These are phyloP conservation scores for Lepilemur septentrionalis DNA, from an alignment of 2,797 vertebrate genomes.

Conservation along the genomic window DNA sequence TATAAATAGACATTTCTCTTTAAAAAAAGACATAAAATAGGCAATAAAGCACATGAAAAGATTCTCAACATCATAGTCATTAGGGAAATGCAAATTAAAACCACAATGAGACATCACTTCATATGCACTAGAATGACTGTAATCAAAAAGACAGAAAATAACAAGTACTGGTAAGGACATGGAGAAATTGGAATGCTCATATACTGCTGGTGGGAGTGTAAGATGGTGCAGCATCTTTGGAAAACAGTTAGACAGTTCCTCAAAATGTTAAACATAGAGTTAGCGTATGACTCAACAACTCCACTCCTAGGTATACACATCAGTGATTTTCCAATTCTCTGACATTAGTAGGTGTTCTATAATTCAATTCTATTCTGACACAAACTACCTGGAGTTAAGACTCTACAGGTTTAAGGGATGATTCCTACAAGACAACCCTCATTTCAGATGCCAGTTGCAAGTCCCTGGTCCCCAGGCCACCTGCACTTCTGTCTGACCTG, in stretches of 20 bases:
- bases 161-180: neutral
- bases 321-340: neutral
- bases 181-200: neutral
- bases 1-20: neutral
- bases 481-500: neutral
- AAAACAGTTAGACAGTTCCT: neutral
- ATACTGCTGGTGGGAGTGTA: neutral
- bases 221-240: neutral
- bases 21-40: neutral
- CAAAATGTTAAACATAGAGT: neutral
- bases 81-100: neutral
- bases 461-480: neutral
- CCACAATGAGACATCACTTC: neutral
- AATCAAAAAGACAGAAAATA: neutral
- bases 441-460: neutral
- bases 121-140: neutral
- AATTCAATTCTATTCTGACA: neutral
- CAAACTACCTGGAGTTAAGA: neutral
- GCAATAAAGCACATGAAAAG: neutral
- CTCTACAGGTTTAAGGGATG: neutral
- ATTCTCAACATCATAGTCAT: neutral
- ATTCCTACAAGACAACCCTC: neutral
- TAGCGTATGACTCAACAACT: neutral
- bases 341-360: neutral
- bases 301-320: neutral